A percentile compares a stretch with the other conserved stretches of the same genome.
These are phyloP conservation scores for Thalassaphorura encarpata DNA, from an alignment of 1,140 invertebrate genomes.

Conservation along the genomic window DNA sequence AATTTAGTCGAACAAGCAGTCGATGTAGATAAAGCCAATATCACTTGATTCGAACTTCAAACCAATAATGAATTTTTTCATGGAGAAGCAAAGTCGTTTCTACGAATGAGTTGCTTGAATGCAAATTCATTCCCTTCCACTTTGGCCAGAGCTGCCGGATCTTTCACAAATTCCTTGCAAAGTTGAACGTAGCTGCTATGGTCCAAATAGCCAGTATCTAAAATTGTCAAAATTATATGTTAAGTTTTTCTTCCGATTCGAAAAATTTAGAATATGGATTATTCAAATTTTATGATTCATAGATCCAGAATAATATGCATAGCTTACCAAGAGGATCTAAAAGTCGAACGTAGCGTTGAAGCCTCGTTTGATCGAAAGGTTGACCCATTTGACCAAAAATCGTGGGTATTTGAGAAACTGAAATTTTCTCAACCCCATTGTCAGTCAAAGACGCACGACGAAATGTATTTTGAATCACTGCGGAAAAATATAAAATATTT, in stretches of 20 bases:
- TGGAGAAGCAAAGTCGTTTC: background rate
- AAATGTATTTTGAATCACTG: constrained; percentile 9
- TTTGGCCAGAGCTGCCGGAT: constrained; percentile 1
- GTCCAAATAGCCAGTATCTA: constrained; percentile 3
- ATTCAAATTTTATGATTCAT: background rate
- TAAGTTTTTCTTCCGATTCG: too few relatives aligned
- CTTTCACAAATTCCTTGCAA: constrained; percentile 5
- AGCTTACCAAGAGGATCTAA: constrained; percentile 1
- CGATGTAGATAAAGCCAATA: too few relatives aligned
- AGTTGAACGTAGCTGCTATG: background rate
- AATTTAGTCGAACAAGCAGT: too few relatives aligned
- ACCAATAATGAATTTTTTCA: too few relatives aligned
- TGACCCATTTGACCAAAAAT: constrained; percentile 10
- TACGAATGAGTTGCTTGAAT: background rate
- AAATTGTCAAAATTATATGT: too few relatives aligned
- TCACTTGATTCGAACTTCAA: too few relatives aligned
- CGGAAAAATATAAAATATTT: background rate
- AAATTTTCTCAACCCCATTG: background rate
- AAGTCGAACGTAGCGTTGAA: background rate
- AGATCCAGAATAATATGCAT: too few relatives aligned
- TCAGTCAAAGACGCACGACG: background rate
- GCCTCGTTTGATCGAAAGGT: background rate
- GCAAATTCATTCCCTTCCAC: background rate
- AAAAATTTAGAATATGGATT: background rate
- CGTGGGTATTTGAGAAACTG: background rate